phyloP scores from a whole-genome alignment of 37 sponge, comb jelly and placozoan species.

The Eunapius fragilis region DNA sequence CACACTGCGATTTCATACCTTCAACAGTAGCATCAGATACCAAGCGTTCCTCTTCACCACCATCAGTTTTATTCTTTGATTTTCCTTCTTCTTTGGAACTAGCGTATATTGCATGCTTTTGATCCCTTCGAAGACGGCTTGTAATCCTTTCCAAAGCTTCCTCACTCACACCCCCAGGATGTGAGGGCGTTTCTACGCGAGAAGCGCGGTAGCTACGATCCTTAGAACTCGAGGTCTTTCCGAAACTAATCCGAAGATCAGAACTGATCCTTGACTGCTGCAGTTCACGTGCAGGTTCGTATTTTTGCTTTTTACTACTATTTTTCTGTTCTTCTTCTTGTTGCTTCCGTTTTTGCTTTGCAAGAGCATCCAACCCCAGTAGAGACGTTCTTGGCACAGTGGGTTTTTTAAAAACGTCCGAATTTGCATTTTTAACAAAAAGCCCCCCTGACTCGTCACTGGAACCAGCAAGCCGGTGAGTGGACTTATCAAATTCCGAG shows the following conservation, averaged over 20 bases:
- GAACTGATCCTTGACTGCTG: neutral
- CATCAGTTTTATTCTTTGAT: neutral
- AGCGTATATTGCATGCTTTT: slow-evolving; percentile 59
- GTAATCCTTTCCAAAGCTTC: slow-evolving; percentile 70
- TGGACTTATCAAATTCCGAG: slow-evolving; percentile 44
- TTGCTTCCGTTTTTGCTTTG: slow-evolving; percentile 68
- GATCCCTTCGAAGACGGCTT: slow-evolving; percentile 40
- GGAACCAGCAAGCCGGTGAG: slow-evolving; percentile 54
- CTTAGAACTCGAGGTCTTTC: slow-evolving; percentile 7
- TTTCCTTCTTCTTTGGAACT: slow-evolving; percentile 34
- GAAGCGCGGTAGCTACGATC: slow-evolving; percentile 62
- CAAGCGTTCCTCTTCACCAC: neutral
- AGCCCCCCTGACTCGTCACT: slow-evolving; percentile 72
- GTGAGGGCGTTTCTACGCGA: slow-evolving; percentile 82
- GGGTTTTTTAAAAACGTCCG: slow-evolving; percentile 65
- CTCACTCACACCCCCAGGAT: slow-evolving; percentile 89
- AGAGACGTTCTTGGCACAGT: slow-evolving; percentile 55
- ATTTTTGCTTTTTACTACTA: slow-evolving; percentile 20
- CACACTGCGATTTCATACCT: neutral
- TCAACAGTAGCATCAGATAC: neutral
- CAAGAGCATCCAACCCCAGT: slow-evolving; percentile 83
- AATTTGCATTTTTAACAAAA: slow-evolving; percentile 41
- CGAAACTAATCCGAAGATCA: slow-evolving; percentile 63
- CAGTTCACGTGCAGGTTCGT: neutral
- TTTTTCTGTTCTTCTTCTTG: slow-evolving; percentile 41